Conservation (phyloP, 2,797 vertebrate genomes). For the Mionectes olivaceus region DNA sequence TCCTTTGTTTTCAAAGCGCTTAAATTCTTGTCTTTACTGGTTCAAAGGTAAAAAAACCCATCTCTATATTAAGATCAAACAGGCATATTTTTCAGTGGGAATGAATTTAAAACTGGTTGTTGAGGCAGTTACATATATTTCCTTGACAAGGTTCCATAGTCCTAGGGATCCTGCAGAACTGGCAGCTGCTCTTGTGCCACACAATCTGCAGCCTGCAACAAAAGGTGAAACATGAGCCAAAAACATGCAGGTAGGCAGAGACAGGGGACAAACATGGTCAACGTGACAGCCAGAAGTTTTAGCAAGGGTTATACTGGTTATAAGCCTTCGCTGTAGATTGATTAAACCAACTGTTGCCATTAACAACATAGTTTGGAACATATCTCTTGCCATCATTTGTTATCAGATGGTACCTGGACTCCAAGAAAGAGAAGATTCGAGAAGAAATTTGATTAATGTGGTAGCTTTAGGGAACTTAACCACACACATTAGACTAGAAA, state of each 20-base stretch:
- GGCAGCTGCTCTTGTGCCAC: background rate
- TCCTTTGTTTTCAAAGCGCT: background rate
- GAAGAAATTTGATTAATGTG: background rate
- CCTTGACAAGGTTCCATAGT: background rate
- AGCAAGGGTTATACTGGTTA: background rate
- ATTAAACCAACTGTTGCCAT: background rate
- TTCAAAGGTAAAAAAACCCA: background rate
- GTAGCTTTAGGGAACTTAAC: background rate
- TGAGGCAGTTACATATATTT: background rate
- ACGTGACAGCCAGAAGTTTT: background rate
- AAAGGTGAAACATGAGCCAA: background rate
- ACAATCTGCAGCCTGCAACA: background rate
- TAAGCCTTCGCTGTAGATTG: background rate
- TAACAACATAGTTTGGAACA: background rate
- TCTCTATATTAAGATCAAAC: background rate
- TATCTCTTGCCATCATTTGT: background rate
- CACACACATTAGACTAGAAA: background rate
- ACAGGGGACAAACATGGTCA: background rate
- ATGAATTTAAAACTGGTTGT: background rate
- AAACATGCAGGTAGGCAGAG: background rate
- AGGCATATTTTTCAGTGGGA: background rate
- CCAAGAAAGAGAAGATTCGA: background rate
- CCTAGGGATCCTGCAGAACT: background rate
- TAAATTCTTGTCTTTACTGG: background rate
- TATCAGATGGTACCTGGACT: background rate